Evolutionary conservation across 2,113 vertebrate genomes (phyloP), one percentile per base, ranked within the genome.

Genomic region (Bothrops jararaca): DNA sequence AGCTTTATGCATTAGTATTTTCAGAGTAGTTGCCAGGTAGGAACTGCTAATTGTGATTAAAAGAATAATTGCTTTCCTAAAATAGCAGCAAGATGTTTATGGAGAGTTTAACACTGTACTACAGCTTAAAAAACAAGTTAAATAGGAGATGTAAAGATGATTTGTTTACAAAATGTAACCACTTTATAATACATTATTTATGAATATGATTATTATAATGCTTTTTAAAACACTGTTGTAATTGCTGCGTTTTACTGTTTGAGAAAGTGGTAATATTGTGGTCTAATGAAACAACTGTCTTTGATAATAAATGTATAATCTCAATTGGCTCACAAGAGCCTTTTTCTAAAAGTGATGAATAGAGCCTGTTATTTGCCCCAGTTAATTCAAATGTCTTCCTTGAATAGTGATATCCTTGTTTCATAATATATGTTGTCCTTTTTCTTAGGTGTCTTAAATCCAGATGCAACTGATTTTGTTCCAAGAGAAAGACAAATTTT

Each of bases 381-480:
- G 5, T 39, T 60, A 11, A 11, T 92, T 13, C 8, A 29, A 8
- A 12, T 58, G 57, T 48, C 48, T 80, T 60, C 57, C 26, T 26
- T 48, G 64, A 89, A 57, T 45, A 48, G 24, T 12, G 56, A 64
- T 57, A 85, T 85, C 39, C 39, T 85, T 85, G 11, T 56, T 89
- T 48, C 7, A 12, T 11, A 60, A 22, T 54, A 58, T 86, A 50
- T 57, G 8, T 69, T 87, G 34, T 85, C 24, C 74, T 42, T 86
- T 69, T 91, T 95, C 89, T 92, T 94, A 99, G 98, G 97, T 89
- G 93, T 96, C 45, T 93, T 97, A 87, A 98, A 92, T 97, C 96
- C 98, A 89, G 98, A 98, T 93, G 96, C 97, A 95, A 92, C 97
- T 96, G 98, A 97, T 92, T 97, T 97, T 58, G 93, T 97, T 96